A percentile compares a stretch with the other conserved stretches of the same genome.
Evolutionary conservation across 2,113 vertebrate species (phyloP).

Genomic region (Corythaixoides concolor): DNA sequence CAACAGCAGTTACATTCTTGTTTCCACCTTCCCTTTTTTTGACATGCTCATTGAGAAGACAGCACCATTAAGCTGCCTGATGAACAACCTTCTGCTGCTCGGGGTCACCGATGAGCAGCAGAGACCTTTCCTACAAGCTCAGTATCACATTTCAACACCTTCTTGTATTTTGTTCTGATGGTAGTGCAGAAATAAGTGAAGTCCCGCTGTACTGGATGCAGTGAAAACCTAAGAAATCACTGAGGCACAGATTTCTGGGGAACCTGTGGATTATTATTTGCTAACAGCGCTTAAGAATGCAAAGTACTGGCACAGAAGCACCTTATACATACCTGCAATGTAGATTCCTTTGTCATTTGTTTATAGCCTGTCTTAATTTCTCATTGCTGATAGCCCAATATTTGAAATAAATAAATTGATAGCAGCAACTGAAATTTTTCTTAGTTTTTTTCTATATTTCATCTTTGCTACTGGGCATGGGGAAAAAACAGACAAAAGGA

Average conservation of each 20-base stretch:
- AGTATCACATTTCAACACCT: neutral
- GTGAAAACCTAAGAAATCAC: neutral
- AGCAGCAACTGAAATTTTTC: neutral
- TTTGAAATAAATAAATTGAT: neutral
- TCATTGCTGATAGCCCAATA: neutral
- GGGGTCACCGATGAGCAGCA: fast-evolving
- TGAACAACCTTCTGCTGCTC: neutral
- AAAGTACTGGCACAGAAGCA: neutral
- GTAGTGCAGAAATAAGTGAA: neutral
- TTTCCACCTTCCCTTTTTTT: neutral
- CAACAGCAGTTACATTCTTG: neutral
- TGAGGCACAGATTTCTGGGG: neutral
- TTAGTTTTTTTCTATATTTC: neutral
- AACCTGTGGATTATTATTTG: neutral
- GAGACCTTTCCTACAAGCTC: neutral
- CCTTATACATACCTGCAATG: neutral
- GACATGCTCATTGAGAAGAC: neutral
- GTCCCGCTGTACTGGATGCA: neutral
- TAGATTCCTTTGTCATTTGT: neutral
- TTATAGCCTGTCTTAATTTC: neutral
- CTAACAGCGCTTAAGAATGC: neutral
- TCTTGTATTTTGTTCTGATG: neutral
- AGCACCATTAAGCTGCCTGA: neutral
- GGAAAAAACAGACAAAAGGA: neutral
- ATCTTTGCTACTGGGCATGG: neutral